These are phyloP conservation scores for Sebastiscus albofasciatus DNA, from an alignment of 2,797 vertebrate genomes.

Conservation along the genomic window DNA sequence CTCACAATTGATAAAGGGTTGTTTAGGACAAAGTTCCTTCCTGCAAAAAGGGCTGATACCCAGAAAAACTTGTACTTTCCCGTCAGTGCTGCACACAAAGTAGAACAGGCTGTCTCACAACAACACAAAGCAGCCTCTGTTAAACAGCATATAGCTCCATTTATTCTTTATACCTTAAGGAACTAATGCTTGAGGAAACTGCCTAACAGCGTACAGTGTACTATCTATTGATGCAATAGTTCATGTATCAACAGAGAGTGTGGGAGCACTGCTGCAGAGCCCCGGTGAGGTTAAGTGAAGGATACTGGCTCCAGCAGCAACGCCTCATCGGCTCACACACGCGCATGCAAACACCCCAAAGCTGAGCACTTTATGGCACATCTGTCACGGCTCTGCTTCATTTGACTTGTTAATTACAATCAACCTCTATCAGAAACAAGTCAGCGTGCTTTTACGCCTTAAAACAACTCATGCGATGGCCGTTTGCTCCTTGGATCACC, in stretches of 20 bases:
- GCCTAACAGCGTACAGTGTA: conserved; percentile 26
- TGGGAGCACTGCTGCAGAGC: conserved; percentile 11
- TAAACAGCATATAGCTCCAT: not conserved
- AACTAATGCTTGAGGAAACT: not conserved
- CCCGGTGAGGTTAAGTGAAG: conserved; percentile 69
- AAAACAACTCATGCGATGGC: conserved; percentile 56
- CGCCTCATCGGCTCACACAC: conserved; percentile 26
- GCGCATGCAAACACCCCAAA: conserved; percentile 30
- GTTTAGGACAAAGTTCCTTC: conserved; percentile 82
- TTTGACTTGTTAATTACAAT: conserved; percentile 84
- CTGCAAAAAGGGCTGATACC: conserved; percentile 79
- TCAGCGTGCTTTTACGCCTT: conserved; percentile 52
- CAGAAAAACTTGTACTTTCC: conserved; percentile 74
- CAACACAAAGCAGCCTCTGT: conserved; percentile 1
- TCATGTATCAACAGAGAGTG: too few relatives aligned
- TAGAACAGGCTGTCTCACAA: conserved; percentile 43
- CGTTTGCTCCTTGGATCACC: conserved; percentile 52
- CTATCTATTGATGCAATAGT: not conserved
- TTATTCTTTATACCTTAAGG: not conserved
- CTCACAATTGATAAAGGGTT: conserved; percentile 71
- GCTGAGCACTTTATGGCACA: conserved; percentile 74
- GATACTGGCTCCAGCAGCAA: conserved; percentile 48
- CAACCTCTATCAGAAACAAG: conserved; percentile 72
- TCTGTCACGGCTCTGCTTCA: conserved; percentile 82
- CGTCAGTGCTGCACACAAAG: conserved; percentile 64